Evolutionary conservation across 2,113 vertebrate species (phyloP), one percentile per base, ranked within the genome.

Genomic region (Plecturocebus donacophilus): DNA sequence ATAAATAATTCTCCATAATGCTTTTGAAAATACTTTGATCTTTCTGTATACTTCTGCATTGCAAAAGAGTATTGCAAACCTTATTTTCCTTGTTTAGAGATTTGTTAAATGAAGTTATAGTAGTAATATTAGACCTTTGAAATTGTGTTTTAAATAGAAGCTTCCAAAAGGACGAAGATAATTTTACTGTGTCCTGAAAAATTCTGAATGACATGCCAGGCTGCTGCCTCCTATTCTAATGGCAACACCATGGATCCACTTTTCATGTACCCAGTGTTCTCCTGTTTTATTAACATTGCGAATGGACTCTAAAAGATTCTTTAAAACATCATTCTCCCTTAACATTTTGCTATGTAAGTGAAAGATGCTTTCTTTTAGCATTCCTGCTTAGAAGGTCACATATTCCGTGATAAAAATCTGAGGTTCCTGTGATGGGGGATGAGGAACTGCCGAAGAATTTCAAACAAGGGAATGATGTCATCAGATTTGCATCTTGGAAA

Each of bases 21-120:
- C 2, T 0, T 56, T 94, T 95, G 92, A 90, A 95, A 97, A 97
- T 90, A 52, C 96, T 83, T 97, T 97, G 98, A 95, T 96, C 61
- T 93, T 87, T 56, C 9, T 66, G 21, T 21, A 40, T 88, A 30
- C 20, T 16, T 93, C 52, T 3, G 45, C 38, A 64, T 76, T 58
- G 85, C 21, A 73, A 45, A 94, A 96, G 35, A 2, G 42, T 32
- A 7, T 8, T 12, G 2, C 1, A 4, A 61, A 58, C 56, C 2
- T 42, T 35, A 2, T 32, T 9, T 61, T 6, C 38, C 66, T 94
- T 71, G 35, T 80, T 68, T 54, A 70, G 52, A 56, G 40, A 80
- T 73, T 76, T 58, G 79, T 56, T 81, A 20, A 76, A 66, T 54
- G 30, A 49, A 54, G 47, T 45, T 38, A 35, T 45, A 47, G 47